Conservation (phyloP, 2,797 vertebrate genomes). For the Miichthys miiuy region DNA sequence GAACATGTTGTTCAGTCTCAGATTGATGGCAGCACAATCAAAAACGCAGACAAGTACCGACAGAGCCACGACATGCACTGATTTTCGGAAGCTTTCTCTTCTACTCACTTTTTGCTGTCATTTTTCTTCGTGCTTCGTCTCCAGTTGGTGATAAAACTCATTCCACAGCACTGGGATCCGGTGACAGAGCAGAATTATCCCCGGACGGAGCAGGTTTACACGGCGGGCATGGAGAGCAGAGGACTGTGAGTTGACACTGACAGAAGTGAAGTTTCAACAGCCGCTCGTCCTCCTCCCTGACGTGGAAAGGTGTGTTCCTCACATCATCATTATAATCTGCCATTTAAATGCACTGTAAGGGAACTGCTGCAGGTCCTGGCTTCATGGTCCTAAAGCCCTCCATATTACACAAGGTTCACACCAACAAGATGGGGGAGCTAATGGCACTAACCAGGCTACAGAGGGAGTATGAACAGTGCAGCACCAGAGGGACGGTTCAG, state of each 20-base stretch:
- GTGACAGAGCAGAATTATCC: conserved; percentile 25
- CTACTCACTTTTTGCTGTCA: conserved; percentile 82
- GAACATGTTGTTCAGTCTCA: neutral
- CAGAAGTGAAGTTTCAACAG: neutral
- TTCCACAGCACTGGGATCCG: conserved; percentile 65
- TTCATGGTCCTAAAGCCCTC: conserved; percentile 79
- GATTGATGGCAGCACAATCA: neutral
- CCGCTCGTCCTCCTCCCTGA: conserved; percentile 60
- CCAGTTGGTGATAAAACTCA: conserved; percentile 85
- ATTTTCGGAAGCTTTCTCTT: neutral
- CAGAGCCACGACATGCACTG: conserved; percentile 1
- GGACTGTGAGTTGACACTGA: conserved; percentile 1
- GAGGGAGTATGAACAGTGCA: too few relatives aligned
- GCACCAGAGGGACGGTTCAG: too few relatives aligned
- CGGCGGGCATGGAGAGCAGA: conserved; percentile 30
- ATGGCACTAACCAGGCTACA: too few relatives aligned
- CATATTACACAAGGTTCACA: too few relatives aligned
- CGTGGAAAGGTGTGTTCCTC: conserved; percentile 71
- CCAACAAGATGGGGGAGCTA: too few relatives aligned
- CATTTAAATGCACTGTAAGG: conserved; percentile 64
- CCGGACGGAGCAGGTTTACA: conserved; percentile 18
- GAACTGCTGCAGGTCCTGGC: neutral
- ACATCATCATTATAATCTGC: conserved; percentile 49
- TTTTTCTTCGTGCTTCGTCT: conserved; percentile 80
- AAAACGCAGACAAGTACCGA: conserved; percentile 20